Percentiles rank a stretch among this genome's conserved stretches.
Evolutionary conservation across 2,113 vertebrate species (phyloP).

Genomic region (Myrmophylax atrothorax): DNA sequence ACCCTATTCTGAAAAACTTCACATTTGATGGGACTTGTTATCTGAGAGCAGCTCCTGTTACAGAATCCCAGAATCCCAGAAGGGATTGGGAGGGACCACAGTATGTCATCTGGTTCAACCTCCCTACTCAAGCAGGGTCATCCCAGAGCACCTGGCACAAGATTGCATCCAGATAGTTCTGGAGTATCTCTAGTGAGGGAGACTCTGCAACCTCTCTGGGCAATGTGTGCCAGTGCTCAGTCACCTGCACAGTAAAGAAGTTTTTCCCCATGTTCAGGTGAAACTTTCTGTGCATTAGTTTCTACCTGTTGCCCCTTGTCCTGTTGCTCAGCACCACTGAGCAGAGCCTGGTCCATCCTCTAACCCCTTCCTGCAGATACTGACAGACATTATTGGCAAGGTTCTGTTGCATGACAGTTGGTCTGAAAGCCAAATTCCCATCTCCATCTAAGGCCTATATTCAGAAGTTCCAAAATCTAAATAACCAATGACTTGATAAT

Average conservation of each 20-base stretch:
- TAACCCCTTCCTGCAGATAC: neutral
- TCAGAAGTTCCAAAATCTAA: neutral
- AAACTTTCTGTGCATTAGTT: neutral
- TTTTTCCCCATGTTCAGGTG: neutral
- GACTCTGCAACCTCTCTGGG: neutral
- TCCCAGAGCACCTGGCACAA: neutral
- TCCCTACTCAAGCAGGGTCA: neutral
- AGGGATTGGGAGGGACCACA: neutral
- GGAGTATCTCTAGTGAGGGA: neutral
- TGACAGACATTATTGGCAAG: too few species aligned
- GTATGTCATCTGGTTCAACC: neutral
- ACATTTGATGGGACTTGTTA: neutral
- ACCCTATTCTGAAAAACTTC: neutral
- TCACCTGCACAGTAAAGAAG: neutral
- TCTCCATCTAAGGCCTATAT: neutral
- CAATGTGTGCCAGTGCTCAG: accelerated
- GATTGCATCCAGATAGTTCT: accelerated
- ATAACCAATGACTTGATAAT: neutral
- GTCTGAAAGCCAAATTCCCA: neutral
- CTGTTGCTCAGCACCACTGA: accelerated
- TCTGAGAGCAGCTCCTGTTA: neutral
- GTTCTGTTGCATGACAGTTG: neutral
- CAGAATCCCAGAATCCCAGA: neutral
- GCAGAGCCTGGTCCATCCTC: neutral
- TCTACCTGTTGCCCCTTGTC: accelerated